These are phyloP conservation scores for Eristalinus aeneus DNA, from an alignment of 2,888 invertebrate species.

Conservation along the genomic window DNA sequence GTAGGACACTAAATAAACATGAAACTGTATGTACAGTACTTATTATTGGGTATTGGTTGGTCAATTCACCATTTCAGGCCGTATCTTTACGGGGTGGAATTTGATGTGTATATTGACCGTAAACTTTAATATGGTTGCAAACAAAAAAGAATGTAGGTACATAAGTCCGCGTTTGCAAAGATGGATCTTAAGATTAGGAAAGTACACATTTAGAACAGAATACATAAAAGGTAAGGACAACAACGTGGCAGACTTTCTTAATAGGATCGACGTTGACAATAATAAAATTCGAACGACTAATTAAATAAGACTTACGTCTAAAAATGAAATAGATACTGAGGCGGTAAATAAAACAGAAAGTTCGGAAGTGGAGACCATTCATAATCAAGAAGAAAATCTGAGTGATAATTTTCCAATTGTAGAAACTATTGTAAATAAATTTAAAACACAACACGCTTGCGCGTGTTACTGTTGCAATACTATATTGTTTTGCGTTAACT, in stretches of 20 bases:
- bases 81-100: slow-evolving; percentile 21
- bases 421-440: background rate
- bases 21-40: background rate
- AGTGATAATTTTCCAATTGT: background rate
- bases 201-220: slow-evolving; percentile 42
- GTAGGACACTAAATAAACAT: background rate
- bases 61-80: slow-evolving; percentile 27
- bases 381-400: too few species aligned
- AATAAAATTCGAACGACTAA: background rate
- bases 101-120: slow-evolving; percentile 21
- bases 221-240: slow-evolving; percentile 48
- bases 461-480: too few species aligned
- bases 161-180: slow-evolving; percentile 41
- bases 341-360: too few species aligned
- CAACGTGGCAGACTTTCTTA: slow-evolving; percentile 35
- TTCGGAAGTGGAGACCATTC: too few species aligned
- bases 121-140: slow-evolving; percentile 30
- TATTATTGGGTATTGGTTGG: slow-evolving; percentile 24
- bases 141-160: slow-evolving; percentile 40
- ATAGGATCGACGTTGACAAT: slow-evolving; percentile 26
- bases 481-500: too few species aligned
- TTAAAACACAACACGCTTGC: too few species aligned
- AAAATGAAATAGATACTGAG: too few species aligned
- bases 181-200: slow-evolving; percentile 25
- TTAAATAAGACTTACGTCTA: too few species aligned